Evolutionary conservation across 2,113 vertebrate genomes (phyloP), one percentile per base, ranked within the genome.

Genomic region (Sinocyclocheilus grahami): DNA sequence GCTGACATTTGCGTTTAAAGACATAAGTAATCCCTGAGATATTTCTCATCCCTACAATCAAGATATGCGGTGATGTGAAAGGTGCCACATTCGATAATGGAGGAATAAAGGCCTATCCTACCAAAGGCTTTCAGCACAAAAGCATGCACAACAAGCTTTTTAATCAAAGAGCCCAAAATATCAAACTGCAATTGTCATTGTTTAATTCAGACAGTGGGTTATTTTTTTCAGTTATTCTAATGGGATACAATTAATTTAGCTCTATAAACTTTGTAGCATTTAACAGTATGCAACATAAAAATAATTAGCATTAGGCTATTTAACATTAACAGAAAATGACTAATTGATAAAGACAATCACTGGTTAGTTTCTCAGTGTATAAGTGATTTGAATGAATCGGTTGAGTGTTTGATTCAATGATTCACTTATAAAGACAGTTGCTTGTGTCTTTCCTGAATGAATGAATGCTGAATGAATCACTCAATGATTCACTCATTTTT

Each of bases 1-100:
- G 42, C 24, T 86, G 86, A 88, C 88, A 90, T 86, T 88, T 86
- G 69, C 2, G 22, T 84, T 83, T 80, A 88, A 84, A 84, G 58
- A 37, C 63, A 9, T 3, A 12, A 60, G 78, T 71, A 88, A 82
- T 85, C 78, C 62, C 55, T 67, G 67, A 84, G 51, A 63, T 55
- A 55, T 85, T 18, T 7, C 53, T 78, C 76, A 75, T 79, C 20
- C 22, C 65, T 39, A 18, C 62, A 69, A 13, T 5, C 75, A 87
- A n/a, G 51, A 77, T 27, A 10, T 14, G 16, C 13, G 3, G 71
- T 13, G 78, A 77, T 74, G 51, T 83, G 53, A 86, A 51, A 71
- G 78, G 60, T 74, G 69, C 69, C 37, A 42, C 6, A 22, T 72
- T 72, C 5, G 10, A 72, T 72, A 72, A 72, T 22, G 69, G 20